Evolutionary conservation across 2,797 vertebrate species (phyloP), one percentile per base, ranked within the genome.

Genomic region (Lepus oiostolus): DNA sequence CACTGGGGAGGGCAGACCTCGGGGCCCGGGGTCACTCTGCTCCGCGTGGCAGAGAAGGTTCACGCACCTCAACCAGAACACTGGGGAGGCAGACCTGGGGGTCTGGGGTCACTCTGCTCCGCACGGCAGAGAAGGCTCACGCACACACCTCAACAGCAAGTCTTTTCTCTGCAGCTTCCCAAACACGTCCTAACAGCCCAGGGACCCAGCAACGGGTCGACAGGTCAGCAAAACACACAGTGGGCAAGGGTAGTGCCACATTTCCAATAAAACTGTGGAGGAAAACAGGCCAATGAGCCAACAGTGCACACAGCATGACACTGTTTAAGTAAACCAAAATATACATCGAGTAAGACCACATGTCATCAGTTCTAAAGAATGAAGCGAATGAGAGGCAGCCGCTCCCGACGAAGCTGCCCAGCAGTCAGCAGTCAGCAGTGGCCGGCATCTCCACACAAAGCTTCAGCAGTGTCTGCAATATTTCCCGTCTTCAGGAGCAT

Each of bases 221-320:
- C 13, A 11, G 22, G 50, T 47, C 68, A 82, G 35, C 52, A 70
- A 63, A 65, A 35, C 58, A 30, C 4, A 26, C 24, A 71, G 5
- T 62, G 1, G 10, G 11, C 28, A 77, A 71, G 1, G 76, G n/a
- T 9, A 62, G n/a, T 52, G 82, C 1, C 68, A 35, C 35, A 47
- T n/a, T 74, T 38, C 42, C 60, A 60, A 81, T 85, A 67, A 35
- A 21, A 80, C 0, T 7, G 7, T 2, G 60, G 62, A 85, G 11
- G n/a, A 24, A 79, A 74, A 54, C 88, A 88, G 67, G n/a, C n/a
- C 84, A 84, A 92, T 35, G 62, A 67, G 32, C 60, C 19, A 71
- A 52, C 12, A 13, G 32, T 30, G 26, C 19, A 54, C 1, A 84
- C 11, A 8, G 13, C 30, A 38, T 62, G 5, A 22, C 17, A 5